Conservation (phyloP, 2,797 vertebrate genomes). For the Heterohyrax brucei region DNA sequence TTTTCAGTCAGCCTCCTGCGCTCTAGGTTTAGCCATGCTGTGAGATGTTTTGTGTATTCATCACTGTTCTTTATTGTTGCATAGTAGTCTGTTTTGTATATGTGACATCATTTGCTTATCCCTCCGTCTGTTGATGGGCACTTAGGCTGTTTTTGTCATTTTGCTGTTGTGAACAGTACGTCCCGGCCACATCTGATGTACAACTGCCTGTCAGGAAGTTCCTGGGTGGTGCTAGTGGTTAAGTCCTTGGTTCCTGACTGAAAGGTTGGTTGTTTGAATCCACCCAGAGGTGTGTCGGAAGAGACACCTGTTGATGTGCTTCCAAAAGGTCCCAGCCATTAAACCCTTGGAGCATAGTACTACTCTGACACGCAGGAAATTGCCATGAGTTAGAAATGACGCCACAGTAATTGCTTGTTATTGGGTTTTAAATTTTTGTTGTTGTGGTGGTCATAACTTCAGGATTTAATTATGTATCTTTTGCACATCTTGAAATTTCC, state of each 20-base stretch:
- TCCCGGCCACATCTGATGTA: background rate
- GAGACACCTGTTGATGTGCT: background rate
- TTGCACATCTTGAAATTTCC: background rate
- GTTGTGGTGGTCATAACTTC: background rate
- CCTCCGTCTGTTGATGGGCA: too few relatives aligned
- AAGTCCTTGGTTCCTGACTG: background rate
- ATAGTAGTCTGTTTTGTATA: too few relatives aligned
- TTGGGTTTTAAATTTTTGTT: background rate
- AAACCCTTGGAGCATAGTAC: background rate
- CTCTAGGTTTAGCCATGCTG: too few relatives aligned
- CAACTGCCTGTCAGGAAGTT: background rate
- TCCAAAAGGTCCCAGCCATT: background rate
- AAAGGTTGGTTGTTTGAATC: background rate
- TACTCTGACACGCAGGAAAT: background rate
- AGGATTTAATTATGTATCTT: slow-evolving; percentile 30
- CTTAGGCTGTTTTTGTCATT: too few relatives aligned
- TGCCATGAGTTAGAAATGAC: background rate
- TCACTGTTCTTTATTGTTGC: too few relatives aligned
- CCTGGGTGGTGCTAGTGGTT: background rate
- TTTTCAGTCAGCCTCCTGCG: too few relatives aligned
- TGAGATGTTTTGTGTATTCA: too few relatives aligned
- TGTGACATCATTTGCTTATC: too few relatives aligned
- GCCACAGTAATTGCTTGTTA: background rate
- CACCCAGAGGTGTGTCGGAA: background rate
- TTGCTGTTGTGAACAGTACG: too few relatives aligned